Conservation (phyloP, 2,797 vertebrate species). For the Helarctos malayanus region DNA sequence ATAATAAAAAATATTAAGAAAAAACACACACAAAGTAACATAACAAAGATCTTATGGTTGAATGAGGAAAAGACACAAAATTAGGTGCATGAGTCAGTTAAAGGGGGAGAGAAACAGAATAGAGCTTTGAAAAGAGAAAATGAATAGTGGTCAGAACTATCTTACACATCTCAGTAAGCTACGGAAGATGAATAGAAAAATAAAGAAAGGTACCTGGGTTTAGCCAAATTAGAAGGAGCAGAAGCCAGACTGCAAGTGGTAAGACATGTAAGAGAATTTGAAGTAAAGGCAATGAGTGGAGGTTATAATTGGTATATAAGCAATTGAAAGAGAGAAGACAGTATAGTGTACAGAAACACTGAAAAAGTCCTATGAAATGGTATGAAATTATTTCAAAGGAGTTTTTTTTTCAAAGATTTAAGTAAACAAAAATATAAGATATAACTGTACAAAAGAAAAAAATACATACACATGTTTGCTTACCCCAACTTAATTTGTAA, state of each 20-base stretch:
- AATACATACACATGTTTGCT: neutral
- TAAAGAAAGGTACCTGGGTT: neutral
- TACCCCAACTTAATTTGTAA: neutral
- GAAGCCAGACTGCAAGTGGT: neutral
- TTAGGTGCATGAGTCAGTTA: neutral
- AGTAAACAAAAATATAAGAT: neutral
- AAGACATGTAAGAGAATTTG: neutral
- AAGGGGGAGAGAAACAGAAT: neutral
- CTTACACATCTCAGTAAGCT: neutral
- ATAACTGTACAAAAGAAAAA: neutral
- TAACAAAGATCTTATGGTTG: neutral
- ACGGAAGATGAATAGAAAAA: neutral
- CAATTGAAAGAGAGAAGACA: neutral
- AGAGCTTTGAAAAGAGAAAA: slow-evolving; percentile 10
- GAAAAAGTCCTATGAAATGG: neutral
- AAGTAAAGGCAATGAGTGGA: neutral
- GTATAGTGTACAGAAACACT: neutral
- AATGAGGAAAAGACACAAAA: slow-evolving; percentile 23
- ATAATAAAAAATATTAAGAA: too few relatives aligned
- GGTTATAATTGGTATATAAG: neutral
- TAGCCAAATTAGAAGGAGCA: neutral
- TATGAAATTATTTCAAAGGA: slow-evolving; percentile 5
- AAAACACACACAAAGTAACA: neutral
- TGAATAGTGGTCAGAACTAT: neutral
- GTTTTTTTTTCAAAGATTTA: neutral